phyloP scores from a whole-genome alignment of 2,797 vertebrate species.

The Parauchenoglanis ngamensis region DNA sequence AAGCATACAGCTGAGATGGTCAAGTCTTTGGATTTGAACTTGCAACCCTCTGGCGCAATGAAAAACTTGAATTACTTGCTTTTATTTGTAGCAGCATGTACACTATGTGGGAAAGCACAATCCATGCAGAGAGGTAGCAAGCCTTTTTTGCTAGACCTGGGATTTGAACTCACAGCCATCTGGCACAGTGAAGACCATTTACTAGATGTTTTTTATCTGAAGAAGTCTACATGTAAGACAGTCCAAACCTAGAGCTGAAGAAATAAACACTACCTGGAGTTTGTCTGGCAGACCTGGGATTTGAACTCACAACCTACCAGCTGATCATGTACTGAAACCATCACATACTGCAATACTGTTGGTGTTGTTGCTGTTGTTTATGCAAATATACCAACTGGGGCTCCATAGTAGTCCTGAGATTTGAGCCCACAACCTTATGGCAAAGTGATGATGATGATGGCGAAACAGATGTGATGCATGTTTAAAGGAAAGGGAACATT shows the following conservation, averaged over 20 bases:
- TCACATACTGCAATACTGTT: too few relatives aligned
- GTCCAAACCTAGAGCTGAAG: background rate
- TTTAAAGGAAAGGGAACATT: background rate
- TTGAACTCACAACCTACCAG: background rate
- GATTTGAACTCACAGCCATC: background rate
- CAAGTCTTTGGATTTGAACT: background rate
- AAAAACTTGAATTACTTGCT: background rate
- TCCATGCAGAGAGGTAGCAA: background rate
- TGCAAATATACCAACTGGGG: too few relatives aligned
- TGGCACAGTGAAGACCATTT: background rate
- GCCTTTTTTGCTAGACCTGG: background rate
- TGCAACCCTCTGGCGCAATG: background rate
- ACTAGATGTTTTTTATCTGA: background rate
- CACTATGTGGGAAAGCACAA: background rate
- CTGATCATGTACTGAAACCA: too few relatives aligned
- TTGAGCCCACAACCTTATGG: background rate
- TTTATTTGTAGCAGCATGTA: background rate
- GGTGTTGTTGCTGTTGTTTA: too few relatives aligned
- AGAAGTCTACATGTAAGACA: background rate
- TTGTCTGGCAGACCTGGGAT: background rate
- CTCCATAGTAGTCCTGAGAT: background rate
- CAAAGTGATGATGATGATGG: background rate
- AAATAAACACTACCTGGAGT: background rate
- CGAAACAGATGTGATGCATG: background rate
- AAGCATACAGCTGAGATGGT: background rate